Evolutionary conservation across 2,113 vertebrate species (phyloP).

Genomic region (Scatophagus argus): DNA sequence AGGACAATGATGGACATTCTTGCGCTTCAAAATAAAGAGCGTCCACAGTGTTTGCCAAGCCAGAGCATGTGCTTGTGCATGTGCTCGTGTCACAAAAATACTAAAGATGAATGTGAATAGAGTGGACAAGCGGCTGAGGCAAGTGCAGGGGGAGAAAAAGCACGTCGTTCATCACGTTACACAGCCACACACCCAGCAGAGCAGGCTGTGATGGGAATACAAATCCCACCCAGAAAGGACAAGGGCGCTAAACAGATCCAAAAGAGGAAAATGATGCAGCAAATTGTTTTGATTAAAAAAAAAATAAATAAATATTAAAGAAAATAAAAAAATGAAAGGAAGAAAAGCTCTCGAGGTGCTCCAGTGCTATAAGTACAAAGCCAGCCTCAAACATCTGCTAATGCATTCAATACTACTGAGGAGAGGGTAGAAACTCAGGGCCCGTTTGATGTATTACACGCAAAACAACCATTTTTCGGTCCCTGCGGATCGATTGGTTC

Average conservation of each 20-base stretch:
- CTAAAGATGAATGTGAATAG: neutral
- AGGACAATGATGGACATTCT: constrained; percentile 63
- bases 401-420: constrained; percentile 49
- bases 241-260: constrained; percentile 16
- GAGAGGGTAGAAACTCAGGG: constrained; percentile 23
- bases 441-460: constrained; percentile 60
- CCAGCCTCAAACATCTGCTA: constrained; percentile 68
- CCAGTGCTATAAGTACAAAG: constrained; percentile 45
- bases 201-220: constrained; percentile 38
- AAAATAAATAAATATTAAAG: too few relatives aligned
- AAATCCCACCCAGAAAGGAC: constrained; percentile 29
- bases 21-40: constrained; percentile 38
- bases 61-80: neutral
- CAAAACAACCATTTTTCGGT: constrained; percentile 44
- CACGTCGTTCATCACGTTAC: constrained; percentile 16
- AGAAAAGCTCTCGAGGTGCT: constrained; percentile 32
- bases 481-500: constrained; percentile 32
- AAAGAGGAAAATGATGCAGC: constrained; percentile 61
- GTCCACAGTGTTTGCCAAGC: constrained; percentile 27
- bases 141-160: neutral
- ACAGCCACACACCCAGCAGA: constrained; percentile 27
- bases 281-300: constrained; percentile 41
- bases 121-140: neutral
- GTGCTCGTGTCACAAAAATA: constrained; percentile 7
- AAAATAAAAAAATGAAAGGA: too few relatives aligned